Base-by-base conservation (phyloP, 2,888 invertebrate genomes). In the Lycophotia porphyrea region DNA sequence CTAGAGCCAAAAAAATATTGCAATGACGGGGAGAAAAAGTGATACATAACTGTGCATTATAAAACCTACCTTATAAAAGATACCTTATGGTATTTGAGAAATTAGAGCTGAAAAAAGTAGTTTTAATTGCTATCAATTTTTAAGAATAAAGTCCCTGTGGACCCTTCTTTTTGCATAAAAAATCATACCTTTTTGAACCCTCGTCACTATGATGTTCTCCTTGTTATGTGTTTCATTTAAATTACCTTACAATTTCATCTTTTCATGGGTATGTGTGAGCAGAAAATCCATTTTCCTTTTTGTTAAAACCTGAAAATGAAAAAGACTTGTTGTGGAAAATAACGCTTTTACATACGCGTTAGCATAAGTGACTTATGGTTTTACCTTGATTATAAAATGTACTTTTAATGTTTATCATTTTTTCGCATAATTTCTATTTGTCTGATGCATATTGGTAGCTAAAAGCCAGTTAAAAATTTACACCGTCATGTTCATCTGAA, bases 241-340 rank as follows among this genome's bases (percentile, higher is more conserved):
- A 77, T 52, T 52, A 76, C 36, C 18, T 5, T 15, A 47, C n/a
- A 55, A n/a, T 47, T 4, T 76, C 31, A 55, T 77, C 1, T 31
- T 64, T 11, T 2, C 47, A 21, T 4, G 15, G n/a, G 1, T 18
- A 34, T 18, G 31, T 39, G 11, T 11, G 13, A 58, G 18, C 24
- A 52, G 13, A n/a, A 64, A n/a, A n/a, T 24, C 21, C 9, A n/a
- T 39, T 71, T 60, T 27, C 5, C 21, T 9, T 24, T 27, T 24
- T 15, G 5, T 24, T 13, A 49, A 21, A 36, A 44, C 34, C 21
- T 34, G 8, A 11, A 9, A 7, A n/a, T 34, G 39, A 44, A 18
- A 55, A 60, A n/a, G 24, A 13, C 27, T 47, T 24, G 42, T 13
- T 34, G 34, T n/a, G 21, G 8, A 61, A 63, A 18, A 47, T 8